Evolutionary conservation across 1,140 invertebrate genomes (phyloP).

Genomic region (Saccostrea cuccullata): DNA sequence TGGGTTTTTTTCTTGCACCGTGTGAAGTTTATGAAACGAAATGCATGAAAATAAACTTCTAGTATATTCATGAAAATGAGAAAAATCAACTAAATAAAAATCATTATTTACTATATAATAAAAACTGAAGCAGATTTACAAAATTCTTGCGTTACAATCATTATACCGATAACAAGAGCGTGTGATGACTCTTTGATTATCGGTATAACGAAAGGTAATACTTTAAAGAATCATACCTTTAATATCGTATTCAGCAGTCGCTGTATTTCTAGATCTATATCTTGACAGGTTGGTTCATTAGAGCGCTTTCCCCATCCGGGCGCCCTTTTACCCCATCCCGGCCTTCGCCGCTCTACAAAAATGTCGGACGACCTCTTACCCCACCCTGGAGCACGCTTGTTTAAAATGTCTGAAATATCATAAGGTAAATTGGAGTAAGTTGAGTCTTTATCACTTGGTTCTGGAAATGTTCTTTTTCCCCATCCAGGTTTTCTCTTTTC

Average conservation of each 20-base stretch:
- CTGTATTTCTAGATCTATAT: not conserved
- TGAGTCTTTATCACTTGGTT: not conserved
- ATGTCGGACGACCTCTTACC: slow-evolving; percentile 53
- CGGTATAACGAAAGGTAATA: too few relatives aligned
- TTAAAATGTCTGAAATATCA: slow-evolving; percentile 17
- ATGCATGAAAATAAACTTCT: too few relatives aligned
- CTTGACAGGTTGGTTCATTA: not conserved
- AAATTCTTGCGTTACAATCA: too few relatives aligned
- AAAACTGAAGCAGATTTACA: too few relatives aligned
- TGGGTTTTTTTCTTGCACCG: too few relatives aligned
- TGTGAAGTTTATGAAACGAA: too few relatives aligned
- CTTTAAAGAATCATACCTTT: not conserved
- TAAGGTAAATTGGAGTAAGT: slow-evolving; percentile 7
- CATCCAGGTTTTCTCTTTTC: slow-evolving; percentile 55
- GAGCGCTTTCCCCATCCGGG: slow-evolving; percentile 67
- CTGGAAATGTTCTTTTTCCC: slow-evolving; percentile 50
- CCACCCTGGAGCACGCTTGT: slow-evolving; percentile 54
- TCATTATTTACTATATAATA: too few relatives aligned
- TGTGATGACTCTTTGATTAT: too few relatives aligned
- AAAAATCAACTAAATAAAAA: too few relatives aligned
- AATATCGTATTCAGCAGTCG: slow-evolving; percentile 2
- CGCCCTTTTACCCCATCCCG: slow-evolving; percentile 63
- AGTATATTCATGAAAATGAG: too few relatives aligned
- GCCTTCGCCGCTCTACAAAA: slow-evolving; percentile 56
- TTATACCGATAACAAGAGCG: too few relatives aligned